Percentiles rank a stretch among this genome's conserved stretches.
phyloP scores from a whole-genome alignment of 2,888 invertebrate genomes.

The Margaritifera margaritifera region DNA sequence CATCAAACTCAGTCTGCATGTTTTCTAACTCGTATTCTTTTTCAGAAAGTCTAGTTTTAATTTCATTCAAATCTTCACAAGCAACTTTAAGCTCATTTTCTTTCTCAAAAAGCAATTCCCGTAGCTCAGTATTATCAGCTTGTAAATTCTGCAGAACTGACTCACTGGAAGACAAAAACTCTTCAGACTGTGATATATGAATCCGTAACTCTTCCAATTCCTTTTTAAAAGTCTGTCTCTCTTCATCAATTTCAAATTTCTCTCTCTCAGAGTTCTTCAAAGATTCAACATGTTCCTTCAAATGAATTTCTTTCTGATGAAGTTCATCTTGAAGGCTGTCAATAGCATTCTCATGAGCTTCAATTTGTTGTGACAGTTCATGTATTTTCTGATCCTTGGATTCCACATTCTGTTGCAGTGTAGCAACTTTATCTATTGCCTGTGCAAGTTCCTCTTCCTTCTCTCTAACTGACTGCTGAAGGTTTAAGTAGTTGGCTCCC shows the following conservation, averaged over 20 bases:
- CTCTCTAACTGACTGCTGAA: too few relatives aligned
- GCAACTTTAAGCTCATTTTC: conserved; percentile 21
- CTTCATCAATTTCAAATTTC: conserved; percentile 32
- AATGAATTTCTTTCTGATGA: too few relatives aligned
- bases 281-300: too few relatives aligned
- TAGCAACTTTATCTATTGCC: conserved; percentile 1
- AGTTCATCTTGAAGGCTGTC: too few relatives aligned
- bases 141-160: conserved; percentile 3
- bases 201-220: conserved; percentile 4
- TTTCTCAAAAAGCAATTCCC: conserved; percentile 2
- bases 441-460: neutral
- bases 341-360: too few relatives aligned
- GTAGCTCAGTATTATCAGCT: conserved; percentile 1
- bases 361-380: conserved; percentile 7
- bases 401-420: conserved; percentile 13
- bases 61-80: conserved; percentile 15
- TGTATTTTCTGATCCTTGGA: conserved; percentile 12
- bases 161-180: neutral
- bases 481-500: too few relatives aligned
- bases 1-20: neutral
- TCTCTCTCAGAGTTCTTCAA: conserved; percentile 6
- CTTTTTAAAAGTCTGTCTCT: conserved; percentile 22
- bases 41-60: conserved; percentile 11
- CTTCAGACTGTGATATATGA: neutral
- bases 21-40: conserved; percentile 10